Evolutionary conservation across 2,797 vertebrate species (phyloP), one percentile per base, ranked within the genome.

Genomic region (Euthynnus affinis): DNA sequence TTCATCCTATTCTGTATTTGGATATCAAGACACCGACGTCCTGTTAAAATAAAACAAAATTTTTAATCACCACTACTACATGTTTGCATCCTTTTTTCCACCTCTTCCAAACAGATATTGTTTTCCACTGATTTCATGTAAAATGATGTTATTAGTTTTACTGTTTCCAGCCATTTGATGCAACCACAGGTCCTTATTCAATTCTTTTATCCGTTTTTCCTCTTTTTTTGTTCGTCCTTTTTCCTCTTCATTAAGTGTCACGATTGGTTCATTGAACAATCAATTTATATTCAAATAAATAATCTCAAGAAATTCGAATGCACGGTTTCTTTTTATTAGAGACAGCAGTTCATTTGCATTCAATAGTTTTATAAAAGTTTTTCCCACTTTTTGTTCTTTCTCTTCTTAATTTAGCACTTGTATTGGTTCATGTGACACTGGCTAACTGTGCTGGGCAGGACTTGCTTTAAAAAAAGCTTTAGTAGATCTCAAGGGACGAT

Each of bases 91-190:
- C 44, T 9, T 32, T 56, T 66, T n/a, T 29, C 2, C 5, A 20
- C 25, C 2, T 13, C 15, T 49, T 52, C 6, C 60, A 46, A 5
- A 29, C 23, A 10, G 23, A 53, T 34, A 25, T 25, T 55, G 23
- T 4, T 70, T 71, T 52, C 42, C 20, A 66, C 48, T 59, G 15
- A 63, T 23, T 62, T 40, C 10, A 23, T 46, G 67, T 40, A 46
- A 7, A 48, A 48, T 48, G 18, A 18, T 48, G 17, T 14, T 32
- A 6, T 17, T 49, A 57, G 17, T 8, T n/a, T 59, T 8, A 42
- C 9, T 23, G 22, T 58, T 57, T 17, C 3, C 10, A 48, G 22
- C 42, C 17, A 49, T 40, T 27, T 5, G 1, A 40, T 13, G 8
- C 17, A 57, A 34, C 32, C n/a, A 4, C 18, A 13, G 9, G 2